Evolutionary conservation across 1,140 invertebrate genomes (phyloP), one percentile per base, ranked within the genome.

Genomic region (Bombus difficillimus): DNA sequence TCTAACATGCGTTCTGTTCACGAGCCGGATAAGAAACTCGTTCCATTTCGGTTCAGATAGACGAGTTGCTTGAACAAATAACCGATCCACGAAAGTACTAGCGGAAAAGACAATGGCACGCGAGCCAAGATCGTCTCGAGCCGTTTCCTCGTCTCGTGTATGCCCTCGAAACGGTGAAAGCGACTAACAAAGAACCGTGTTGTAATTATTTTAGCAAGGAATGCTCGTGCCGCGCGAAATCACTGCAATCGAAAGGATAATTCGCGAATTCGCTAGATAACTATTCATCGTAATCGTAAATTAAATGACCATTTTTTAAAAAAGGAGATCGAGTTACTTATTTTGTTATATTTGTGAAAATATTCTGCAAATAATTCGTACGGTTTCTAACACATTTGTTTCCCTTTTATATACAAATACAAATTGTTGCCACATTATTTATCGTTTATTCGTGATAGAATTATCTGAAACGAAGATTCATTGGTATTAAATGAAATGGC

Each of bases 131-230:
- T 64, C 53, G 47, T 32, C 22, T 28, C 37, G 74, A 8, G 9
- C 10, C 47, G 75, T 62, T 77, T 59, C 53, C 53, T 62, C 53
- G 75, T 57, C n/a, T 32, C 78, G 78, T 25, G 62, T 34, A 34
- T 39, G 75, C 64, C 28, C 47, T 71, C 82, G 75, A 69, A 41
- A 57, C 37, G n/a, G 68, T 57, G 79, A 76, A 83, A 83, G 64
- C 41, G 25, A n/a, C 28, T 32, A 53, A 18, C 10, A 28, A 57
- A 18, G 28, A 53, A 22, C 12, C 13, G 25, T 6, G 39, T 66
- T 64, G 81, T 37, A 76, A 83, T 76, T 83, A 83, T 66, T 83
- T 75, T 53, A 83, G 66, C 66, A 66, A 47, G 59, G 53, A 83
- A n/a, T 10, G 12, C 10, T 13, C 59, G 59, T 4, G 25, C 10